These are phyloP conservation scores for Ictalurus punctatus DNA, from an alignment of 2,113 vertebrate genomes.

Conservation along the genomic window DNA sequence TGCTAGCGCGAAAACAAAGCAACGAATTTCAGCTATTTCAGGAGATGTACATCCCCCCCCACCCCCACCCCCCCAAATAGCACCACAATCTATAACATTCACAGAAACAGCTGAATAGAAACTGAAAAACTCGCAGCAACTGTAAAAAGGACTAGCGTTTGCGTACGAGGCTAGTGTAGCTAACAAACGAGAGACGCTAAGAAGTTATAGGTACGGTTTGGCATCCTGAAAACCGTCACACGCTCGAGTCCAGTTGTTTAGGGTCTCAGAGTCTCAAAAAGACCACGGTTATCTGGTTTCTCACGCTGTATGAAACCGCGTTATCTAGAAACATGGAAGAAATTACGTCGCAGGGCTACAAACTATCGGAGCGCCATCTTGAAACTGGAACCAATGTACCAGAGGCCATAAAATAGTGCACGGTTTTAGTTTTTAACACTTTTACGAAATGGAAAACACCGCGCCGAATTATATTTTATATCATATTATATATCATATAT, in stretches of 20 bases:
- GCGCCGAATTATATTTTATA: too few relatives aligned
- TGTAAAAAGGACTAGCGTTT: neutral
- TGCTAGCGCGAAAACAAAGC: neutral
- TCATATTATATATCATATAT: too few relatives aligned
- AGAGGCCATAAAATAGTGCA: neutral
- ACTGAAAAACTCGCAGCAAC: neutral
- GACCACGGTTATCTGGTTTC: neutral
- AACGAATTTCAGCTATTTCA: neutral
- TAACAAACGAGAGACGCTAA: neutral
- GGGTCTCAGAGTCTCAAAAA: neutral
- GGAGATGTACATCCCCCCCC: neutral
- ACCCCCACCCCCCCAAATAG: neutral
- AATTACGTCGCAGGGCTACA: neutral
- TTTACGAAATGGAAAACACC: neutral
- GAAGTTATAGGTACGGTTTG: neutral
- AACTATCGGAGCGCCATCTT: neutral
- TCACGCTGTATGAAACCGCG: neutral
- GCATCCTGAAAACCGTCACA: neutral
- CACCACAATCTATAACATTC: neutral
- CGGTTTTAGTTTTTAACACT: neutral
- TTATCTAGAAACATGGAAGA: neutral
- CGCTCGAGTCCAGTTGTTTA: neutral
- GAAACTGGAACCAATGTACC: neutral
- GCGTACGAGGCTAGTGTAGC: neutral
- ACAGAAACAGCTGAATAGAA: neutral